Conservation (phyloP, 2,113 vertebrate genomes). For the Cervus canadensis region DNA sequence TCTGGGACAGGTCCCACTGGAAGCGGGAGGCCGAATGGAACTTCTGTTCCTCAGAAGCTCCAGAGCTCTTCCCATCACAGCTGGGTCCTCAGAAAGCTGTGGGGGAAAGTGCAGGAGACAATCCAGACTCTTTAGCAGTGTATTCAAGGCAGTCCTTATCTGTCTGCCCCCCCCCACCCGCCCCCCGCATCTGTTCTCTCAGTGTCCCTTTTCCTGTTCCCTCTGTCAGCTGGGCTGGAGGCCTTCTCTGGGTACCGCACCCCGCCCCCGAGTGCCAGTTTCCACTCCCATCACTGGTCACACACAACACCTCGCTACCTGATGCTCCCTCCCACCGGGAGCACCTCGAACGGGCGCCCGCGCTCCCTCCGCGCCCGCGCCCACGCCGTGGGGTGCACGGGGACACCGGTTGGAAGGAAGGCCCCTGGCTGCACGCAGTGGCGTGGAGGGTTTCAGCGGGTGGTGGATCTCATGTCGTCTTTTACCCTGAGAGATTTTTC, state of each 20-base stretch:
- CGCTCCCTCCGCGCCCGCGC: rapidly evolving
- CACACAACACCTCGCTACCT: not conserved
- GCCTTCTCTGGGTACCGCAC: not conserved
- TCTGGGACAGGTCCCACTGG: not conserved
- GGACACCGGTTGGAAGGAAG: not conserved
- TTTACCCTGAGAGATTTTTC: constrained; percentile 41
- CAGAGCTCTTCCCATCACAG: not conserved
- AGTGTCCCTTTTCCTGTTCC: not conserved
- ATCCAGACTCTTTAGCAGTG: not conserved
- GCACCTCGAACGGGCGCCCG: not conserved
- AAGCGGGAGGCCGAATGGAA: not conserved
- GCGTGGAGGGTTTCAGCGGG: not conserved
- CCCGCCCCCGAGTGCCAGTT: not conserved
- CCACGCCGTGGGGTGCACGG: no score
- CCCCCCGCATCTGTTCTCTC: not conserved
- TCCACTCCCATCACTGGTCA: not conserved
- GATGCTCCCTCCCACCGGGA: not conserved
- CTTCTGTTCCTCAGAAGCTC: not conserved
- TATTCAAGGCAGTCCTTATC: rapidly evolving
- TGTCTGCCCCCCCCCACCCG: not conserved
- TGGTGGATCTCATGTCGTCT: not conserved
- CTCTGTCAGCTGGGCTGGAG: not conserved
- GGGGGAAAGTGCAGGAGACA: not conserved
- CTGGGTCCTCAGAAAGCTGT: not conserved
- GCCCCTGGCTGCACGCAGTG: not conserved